Percentiles rank a stretch among this genome's conserved stretches.
Conservation (phyloP, 2,797 vertebrate species). For the Pseudochaenichthys georgianus region DNA sequence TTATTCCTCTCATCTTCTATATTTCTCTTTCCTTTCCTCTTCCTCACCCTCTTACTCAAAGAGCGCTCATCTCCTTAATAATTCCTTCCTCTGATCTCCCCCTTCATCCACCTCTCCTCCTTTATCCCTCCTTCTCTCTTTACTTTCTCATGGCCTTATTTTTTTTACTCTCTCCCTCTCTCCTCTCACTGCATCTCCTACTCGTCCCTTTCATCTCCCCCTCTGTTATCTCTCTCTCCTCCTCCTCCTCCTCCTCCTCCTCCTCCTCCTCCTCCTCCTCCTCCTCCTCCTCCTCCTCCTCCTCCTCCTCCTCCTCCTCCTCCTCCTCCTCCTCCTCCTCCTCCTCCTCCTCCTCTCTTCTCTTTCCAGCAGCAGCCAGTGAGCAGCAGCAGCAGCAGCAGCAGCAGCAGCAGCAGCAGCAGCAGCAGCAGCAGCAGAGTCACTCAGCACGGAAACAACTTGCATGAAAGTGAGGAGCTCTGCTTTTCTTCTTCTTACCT, state of each 20-base stretch:
- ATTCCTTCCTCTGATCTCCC: constrained; percentile 16
- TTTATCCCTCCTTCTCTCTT: background rate
- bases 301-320: constrained; percentile 2
- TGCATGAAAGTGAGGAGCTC: constrained; percentile 62
- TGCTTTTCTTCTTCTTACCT: constrained; percentile 25
- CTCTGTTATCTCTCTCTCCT: constrained; percentile 15
- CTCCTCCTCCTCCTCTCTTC: constrained; percentile 27
- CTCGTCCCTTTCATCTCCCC: constrained; percentile 54
- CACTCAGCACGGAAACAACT: constrained; percentile 55
- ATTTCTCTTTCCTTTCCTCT: background rate
- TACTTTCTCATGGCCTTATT: constrained; percentile 1
- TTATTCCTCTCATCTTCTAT: background rate
- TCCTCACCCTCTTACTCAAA: constrained; percentile 2
- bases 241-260: constrained; percentile 27
- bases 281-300: constrained; percentile 24
- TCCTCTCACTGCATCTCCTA: constrained; percentile 40
- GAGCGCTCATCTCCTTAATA: constrained; percentile 5
- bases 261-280: constrained; percentile 23
- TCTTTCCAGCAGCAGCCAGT: constrained; percentile 48
- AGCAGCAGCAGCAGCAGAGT: constrained; percentile 52
- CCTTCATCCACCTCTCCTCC: constrained; percentile 13
- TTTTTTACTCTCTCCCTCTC: constrained; percentile 4
- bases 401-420: constrained; percentile 54
- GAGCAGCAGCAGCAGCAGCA: constrained; percentile 41
- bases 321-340: constrained; percentile 19